These are phyloP conservation scores for Leptinotarsa texana DNA, from an alignment of 1,140 invertebrate genomes.

Conservation along the genomic window DNA sequence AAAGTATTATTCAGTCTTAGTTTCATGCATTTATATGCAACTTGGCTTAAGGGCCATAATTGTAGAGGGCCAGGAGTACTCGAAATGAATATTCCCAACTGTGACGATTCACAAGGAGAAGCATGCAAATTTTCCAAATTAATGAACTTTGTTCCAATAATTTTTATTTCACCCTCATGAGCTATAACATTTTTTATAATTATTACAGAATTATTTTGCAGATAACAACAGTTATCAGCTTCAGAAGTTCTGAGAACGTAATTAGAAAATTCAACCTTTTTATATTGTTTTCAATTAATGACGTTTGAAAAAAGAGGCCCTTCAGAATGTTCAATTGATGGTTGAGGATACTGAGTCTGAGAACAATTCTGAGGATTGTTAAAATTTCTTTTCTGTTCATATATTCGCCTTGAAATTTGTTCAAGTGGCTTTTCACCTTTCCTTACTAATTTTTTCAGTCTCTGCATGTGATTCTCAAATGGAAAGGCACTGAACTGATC, in stretches of 20 bases:
- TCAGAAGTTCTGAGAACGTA: too few species aligned
- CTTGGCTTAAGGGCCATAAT: not conserved
- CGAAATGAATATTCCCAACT: not conserved
- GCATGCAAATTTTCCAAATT: not conserved
- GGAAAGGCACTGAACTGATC: conserved; percentile 26
- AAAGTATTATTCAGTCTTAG: not conserved
- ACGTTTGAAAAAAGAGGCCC: not conserved
- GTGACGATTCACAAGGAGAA: not conserved
- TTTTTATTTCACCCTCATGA: not conserved
- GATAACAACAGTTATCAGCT: not conserved
- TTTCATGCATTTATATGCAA: conserved; percentile 13
- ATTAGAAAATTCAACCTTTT: not conserved
- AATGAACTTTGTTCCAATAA: not conserved
- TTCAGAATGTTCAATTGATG: conserved; percentile 1
- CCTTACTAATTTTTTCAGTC: conserved; percentile 23
- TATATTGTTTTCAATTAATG: not conserved
- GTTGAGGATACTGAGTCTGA: not conserved
- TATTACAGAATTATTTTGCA: not conserved
- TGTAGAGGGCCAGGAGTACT: not conserved
- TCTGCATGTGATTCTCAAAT: conserved; percentile 26
- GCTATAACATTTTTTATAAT: not conserved
- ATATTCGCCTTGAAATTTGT: conserved; percentile 13
- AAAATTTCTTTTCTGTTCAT: conserved; percentile 4
- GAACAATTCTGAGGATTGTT: not conserved
- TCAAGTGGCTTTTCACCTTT: conserved; percentile 29